Conservation (phyloP, 2,797 vertebrate genomes). For the Rallus crepitans region DNA sequence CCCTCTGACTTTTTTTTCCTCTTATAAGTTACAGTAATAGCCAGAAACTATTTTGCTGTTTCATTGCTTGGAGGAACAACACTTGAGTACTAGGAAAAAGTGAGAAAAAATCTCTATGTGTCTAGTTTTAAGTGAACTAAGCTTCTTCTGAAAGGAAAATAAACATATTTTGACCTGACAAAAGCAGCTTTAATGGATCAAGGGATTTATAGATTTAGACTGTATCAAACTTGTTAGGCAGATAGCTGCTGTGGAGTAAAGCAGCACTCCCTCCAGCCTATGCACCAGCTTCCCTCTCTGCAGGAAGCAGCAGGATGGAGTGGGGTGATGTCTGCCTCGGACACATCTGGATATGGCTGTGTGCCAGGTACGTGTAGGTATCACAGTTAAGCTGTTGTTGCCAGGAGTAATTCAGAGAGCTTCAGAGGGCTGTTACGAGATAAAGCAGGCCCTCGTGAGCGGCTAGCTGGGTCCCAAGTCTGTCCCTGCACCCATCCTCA, state of each 20-base stretch:
- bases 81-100: background rate
- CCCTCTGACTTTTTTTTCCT: background rate
- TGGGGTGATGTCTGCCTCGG: fast-evolving
- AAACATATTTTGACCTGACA: constrained; percentile 4
- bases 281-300: background rate
- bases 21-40: background rate
- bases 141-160: background rate
- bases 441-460: fast-evolving
- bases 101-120: background rate
- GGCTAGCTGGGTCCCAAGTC: fast-evolving
- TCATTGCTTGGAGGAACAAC: background rate
- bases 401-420: background rate
- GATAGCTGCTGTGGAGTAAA: background rate
- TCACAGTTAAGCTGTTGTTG: background rate
- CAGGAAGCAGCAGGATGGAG: background rate
- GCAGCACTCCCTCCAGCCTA: background rate
- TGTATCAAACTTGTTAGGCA: background rate
- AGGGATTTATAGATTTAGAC: background rate
- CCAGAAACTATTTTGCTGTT: background rate
- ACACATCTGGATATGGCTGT: fast-evolving
- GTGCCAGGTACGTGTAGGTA: background rate
- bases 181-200: background rate
- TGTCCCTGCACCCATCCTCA: background rate
- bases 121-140: background rate
- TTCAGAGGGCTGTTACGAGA: background rate